Evolutionary conservation across 2,888 invertebrate genomes (phyloP).

Genomic region (Hylaea fasciaria): DNA sequence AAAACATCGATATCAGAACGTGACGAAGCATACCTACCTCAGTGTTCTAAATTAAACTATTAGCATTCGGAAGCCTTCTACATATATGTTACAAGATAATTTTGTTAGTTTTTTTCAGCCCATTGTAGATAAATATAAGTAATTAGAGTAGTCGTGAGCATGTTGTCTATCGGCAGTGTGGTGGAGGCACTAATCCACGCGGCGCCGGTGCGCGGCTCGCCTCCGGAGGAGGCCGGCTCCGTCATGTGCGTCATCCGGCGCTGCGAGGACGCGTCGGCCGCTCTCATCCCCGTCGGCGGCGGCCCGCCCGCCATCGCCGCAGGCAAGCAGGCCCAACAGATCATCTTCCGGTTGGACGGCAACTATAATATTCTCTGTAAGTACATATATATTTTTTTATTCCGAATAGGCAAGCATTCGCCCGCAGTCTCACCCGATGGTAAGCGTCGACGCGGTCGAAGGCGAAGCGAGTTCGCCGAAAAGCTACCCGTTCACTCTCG

Average conservation of each 20-base stretch:
- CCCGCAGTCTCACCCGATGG: too few species aligned
- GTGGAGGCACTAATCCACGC: slow-evolving; percentile 88
- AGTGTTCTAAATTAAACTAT: too few species aligned
- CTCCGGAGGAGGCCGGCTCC: slow-evolving; percentile 84
- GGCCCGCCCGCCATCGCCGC: slow-evolving; percentile 83
- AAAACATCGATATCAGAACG: too few species aligned
- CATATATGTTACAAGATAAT: too few species aligned
- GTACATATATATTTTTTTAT: slow-evolving; percentile 47
- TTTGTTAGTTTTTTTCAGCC: too few species aligned
- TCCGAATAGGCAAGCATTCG: too few species aligned
- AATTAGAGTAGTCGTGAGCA: background rate
- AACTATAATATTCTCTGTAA: slow-evolving; percentile 92
- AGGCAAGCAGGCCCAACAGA: slow-evolving; percentile 92
- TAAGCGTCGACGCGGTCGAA: too few species aligned
- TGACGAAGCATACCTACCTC: too few species aligned
- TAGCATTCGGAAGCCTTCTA: too few species aligned
- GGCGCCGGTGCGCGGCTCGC: slow-evolving; percentile 86
- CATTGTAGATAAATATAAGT: too few species aligned
- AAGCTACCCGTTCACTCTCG: too few species aligned
- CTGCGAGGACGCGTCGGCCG: slow-evolving; percentile 86
- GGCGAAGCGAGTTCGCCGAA: too few species aligned
- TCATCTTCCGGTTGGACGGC: slow-evolving; percentile 95
- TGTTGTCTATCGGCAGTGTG: slow-evolving; percentile 84
- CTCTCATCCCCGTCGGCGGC: slow-evolving; percentile 76
- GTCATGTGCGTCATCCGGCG: slow-evolving; percentile 86